Percentiles rank a stretch among this genome's conserved stretches.
Evolutionary conservation across 1,140 invertebrate species (phyloP).

Genomic region (Helicoverpa zea): DNA sequence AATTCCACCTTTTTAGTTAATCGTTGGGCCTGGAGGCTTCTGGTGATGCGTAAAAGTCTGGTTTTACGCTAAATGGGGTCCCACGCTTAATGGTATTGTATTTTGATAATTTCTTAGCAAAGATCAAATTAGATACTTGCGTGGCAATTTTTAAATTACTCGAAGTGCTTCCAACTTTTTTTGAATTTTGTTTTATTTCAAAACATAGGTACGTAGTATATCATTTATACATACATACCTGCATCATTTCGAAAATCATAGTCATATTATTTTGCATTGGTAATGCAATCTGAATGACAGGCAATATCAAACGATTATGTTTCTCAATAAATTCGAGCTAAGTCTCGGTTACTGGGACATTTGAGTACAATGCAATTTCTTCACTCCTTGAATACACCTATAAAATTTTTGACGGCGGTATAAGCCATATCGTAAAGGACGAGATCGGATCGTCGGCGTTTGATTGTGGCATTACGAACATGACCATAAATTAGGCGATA

Average conservation of each 20-base stretch:
- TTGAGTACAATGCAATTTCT: slow-evolving; percentile 30
- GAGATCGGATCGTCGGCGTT: slow-evolving; percentile 48
- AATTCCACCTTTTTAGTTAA: slow-evolving; percentile 45
- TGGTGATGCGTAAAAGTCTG: neutral
- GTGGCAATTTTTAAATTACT: slow-evolving; percentile 16
- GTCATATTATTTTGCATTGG: slow-evolving; percentile 16
- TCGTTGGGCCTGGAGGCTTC: neutral
- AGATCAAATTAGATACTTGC: neutral
- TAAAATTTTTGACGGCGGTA: slow-evolving; percentile 41
- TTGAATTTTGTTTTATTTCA: neutral
- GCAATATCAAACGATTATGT: slow-evolving; percentile 18
- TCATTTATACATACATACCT: too few relatives aligned
- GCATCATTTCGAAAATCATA: neutral
- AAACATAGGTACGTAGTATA: neutral
- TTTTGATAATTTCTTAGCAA: neutral
- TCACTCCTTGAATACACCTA: slow-evolving; percentile 26
- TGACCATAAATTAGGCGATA: slow-evolving; percentile 73
- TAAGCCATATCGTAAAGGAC: slow-evolving; percentile 33
- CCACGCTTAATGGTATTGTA: too few relatives aligned
- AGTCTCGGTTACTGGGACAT: slow-evolving; percentile 17
- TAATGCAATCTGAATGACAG: slow-evolving; percentile 16
- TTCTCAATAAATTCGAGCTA: slow-evolving; percentile 29
- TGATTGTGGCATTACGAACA: slow-evolving; percentile 53
- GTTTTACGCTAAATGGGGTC: slow-evolving; percentile 20
- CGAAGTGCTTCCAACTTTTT: neutral